A percentile compares a stretch with the other conserved stretches of the same genome.
Evolutionary conservation across 2,113 vertebrate species (phyloP).

Genomic region (Trogon surrucura): DNA sequence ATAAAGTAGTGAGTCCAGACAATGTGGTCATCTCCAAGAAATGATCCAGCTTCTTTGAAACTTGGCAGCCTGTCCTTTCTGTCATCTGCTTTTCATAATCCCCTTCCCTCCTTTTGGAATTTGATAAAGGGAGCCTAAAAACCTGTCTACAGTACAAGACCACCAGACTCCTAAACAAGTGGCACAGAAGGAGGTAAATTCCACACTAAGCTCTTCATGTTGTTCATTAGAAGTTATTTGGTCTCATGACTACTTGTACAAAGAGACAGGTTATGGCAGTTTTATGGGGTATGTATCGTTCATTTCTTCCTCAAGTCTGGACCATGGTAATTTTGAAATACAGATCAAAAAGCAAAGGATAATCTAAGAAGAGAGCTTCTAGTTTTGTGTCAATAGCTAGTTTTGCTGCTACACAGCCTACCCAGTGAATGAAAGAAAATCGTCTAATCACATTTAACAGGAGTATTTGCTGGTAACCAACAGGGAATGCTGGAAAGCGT

Average conservation of each 20-base stretch:
- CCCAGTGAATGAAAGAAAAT: background rate
- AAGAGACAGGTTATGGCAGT: background rate
- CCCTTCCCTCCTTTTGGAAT: background rate
- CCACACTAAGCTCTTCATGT: background rate
- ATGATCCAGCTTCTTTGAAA: background rate
- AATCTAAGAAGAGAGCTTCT: background rate
- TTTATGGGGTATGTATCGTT: background rate
- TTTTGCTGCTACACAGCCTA: background rate
- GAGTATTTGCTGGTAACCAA: background rate
- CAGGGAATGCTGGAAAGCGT: background rate
- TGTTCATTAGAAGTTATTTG: background rate
- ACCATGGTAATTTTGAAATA: background rate
- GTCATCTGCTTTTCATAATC: background rate
- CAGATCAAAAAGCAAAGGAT: background rate
- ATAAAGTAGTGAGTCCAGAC: background rate
- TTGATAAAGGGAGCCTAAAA: background rate
- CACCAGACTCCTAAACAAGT: background rate
- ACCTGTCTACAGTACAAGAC: background rate
- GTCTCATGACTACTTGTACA: background rate
- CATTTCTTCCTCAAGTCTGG: background rate
- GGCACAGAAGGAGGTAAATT: background rate
- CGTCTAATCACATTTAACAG: background rate
- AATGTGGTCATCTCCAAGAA: background rate
- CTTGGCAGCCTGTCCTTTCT: background rate
- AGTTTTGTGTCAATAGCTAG: background rate